Percentiles rank a stretch among this genome's conserved stretches.
These are phyloP conservation scores for Drosophila ambigua DNA, from an alignment of 1,140 invertebrate species.

Conservation along the genomic window DNA sequence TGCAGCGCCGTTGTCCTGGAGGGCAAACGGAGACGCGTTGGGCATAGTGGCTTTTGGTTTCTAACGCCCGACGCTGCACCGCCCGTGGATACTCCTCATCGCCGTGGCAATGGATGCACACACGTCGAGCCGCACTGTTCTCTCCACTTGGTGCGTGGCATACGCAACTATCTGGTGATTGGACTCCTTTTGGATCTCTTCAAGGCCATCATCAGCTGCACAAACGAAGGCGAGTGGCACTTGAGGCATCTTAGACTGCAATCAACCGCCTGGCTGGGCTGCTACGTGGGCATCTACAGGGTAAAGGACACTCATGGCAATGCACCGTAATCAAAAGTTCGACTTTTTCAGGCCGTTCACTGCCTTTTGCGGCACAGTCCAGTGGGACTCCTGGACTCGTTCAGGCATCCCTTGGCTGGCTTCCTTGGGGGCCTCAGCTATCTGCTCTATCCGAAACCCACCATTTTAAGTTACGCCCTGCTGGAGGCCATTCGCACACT, in stretches of 20 bases:
- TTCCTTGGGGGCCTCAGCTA: conserved; percentile 55
- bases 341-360: conserved; percentile 25
- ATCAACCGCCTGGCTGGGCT: conserved; percentile 45
- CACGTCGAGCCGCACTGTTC: conserved; percentile 5
- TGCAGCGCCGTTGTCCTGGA: conserved; percentile 54
- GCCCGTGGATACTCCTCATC: background rate
- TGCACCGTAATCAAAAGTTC: background rate
- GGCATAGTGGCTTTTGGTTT: conserved; percentile 62
- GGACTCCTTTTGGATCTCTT: conserved; percentile 57
- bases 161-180: conserved; percentile 54
- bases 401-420: conserved; percentile 35
- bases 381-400: background rate
- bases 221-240: conserved; percentile 21
- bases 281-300: conserved; percentile 60
- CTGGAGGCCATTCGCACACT: conserved; percentile 40
- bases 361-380: conserved; percentile 28
- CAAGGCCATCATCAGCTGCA: conserved; percentile 35
- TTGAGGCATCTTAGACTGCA: conserved; percentile 35
- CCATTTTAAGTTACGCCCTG: conserved; percentile 53
- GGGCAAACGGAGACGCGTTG: conserved; percentile 34
- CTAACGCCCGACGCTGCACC: conserved; percentile 32
- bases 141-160: conserved; percentile 29
- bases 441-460: conserved; percentile 46
- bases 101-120: background rate
- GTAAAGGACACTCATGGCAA: conserved; percentile 13